Evolutionary conservation across 1,140 invertebrate genomes (phyloP).

Genomic region (Drosophila nigrodunni): DNA sequence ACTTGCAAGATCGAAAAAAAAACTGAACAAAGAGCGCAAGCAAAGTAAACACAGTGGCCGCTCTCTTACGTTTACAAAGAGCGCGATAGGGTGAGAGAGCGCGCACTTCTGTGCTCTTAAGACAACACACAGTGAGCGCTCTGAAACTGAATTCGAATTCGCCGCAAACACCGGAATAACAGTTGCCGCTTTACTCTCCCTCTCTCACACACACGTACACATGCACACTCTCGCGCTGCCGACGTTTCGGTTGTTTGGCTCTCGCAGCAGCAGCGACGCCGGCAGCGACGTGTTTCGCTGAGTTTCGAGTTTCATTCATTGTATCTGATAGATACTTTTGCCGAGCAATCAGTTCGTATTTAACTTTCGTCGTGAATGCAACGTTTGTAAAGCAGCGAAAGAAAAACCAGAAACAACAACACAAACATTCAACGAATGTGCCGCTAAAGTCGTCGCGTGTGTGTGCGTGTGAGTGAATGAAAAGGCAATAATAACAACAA

Average conservation of each 20-base stretch:
- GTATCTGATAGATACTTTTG: slow-evolving; percentile 55
- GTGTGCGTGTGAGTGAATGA: slow-evolving; percentile 35
- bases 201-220: slow-evolving; percentile 5
- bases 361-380: slow-evolving; percentile 79
- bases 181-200: slow-evolving; percentile 34
- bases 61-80: slow-evolving; percentile 15
- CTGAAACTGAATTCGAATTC: slow-evolving; percentile 45
- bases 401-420: slow-evolving; percentile 44
- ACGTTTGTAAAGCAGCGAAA: slow-evolving; percentile 58
- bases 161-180: slow-evolving; percentile 64
- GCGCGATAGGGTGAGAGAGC: neutral
- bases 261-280: slow-evolving; percentile 25
- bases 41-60: neutral
- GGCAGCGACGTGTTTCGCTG: slow-evolving; percentile 32
- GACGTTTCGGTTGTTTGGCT: slow-evolving; percentile 22
- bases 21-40: neutral
- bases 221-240: slow-evolving; percentile 15
- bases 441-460: slow-evolving; percentile 21
- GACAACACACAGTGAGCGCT: neutral
- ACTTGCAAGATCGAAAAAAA: neutral
- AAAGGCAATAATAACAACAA: slow-evolving; percentile 44
- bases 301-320: slow-evolving; percentile 79
- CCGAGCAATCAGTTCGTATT: slow-evolving; percentile 69
- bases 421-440: slow-evolving; percentile 32
- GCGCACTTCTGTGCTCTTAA: slow-evolving; percentile 13